Conservation (phyloP, 2,888 invertebrate genomes). For the Linnaemya vulpina region DNA sequence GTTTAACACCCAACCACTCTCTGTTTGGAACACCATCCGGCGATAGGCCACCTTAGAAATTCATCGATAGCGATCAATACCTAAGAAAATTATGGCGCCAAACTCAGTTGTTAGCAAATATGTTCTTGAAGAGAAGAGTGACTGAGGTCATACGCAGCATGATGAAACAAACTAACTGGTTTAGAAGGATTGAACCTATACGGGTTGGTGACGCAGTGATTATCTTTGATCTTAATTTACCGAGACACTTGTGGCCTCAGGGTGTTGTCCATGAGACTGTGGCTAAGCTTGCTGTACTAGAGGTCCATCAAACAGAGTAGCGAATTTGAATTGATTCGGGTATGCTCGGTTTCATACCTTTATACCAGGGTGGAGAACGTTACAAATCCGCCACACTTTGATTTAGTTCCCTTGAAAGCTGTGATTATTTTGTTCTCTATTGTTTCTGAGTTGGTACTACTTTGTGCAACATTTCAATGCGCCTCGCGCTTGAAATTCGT, state of each 20-base stretch:
- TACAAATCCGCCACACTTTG: no score
- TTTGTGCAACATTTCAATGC: no score
- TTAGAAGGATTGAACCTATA: background rate
- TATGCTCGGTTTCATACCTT: no score
- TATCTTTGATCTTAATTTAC: conserved; percentile 10
- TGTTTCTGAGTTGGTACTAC: no score
- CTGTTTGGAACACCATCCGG: conserved; percentile 1
- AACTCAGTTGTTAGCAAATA: conserved; percentile 11
- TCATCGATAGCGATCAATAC: conserved; percentile 2
- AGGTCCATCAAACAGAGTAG: no score
- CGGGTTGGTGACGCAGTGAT: background rate
- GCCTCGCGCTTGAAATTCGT: no score
- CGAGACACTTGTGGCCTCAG: conserved; percentile 1
- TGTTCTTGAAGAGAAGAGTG: conserved; percentile 11
- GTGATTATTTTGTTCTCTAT: no score
- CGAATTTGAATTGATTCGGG: no score
- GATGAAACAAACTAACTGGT: conserved; percentile 15
- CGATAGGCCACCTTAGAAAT: conserved; percentile 10
- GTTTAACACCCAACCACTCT: conserved; percentile 13
- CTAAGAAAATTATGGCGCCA: conserved; percentile 17
- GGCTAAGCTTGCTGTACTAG: no score
- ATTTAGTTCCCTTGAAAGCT: no score
- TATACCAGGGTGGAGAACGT: no score
- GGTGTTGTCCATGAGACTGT: no score
- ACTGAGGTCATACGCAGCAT: conserved; percentile 1